phyloP scores from a whole-genome alignment of 2,888 invertebrate species.

The Lumbricus terrestris region DNA sequence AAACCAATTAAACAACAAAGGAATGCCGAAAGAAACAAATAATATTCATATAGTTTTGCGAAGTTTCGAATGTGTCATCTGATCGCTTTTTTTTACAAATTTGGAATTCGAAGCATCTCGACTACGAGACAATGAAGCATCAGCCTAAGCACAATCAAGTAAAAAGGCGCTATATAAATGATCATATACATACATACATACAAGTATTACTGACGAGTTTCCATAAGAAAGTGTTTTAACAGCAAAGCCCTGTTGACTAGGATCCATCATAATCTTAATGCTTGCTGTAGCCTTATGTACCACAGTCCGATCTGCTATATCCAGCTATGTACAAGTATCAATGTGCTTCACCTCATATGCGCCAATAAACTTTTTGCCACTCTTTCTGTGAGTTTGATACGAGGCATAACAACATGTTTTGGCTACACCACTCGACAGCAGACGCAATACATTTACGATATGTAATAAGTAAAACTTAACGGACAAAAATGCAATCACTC shows the following conservation, averaged over 20 bases:
- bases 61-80: background rate
- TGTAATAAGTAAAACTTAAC: background rate
- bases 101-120: background rate
- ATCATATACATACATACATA: no score
- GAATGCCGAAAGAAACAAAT: background rate
- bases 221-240: background rate
- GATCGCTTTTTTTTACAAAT: background rate
- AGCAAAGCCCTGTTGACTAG: background rate
- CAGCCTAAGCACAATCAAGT: background rate
- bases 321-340: background rate
- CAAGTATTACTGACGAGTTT: background rate
- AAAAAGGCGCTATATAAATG: no score
- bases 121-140: background rate
- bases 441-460: background rate
- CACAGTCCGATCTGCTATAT: background rate
- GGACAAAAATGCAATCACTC: background rate
- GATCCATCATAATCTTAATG: background rate
- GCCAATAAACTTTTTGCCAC: background rate
- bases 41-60: background rate
- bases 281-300: background rate
- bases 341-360: background rate
- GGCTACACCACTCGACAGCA: background rate
- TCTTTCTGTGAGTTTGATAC: background rate
- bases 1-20: background rate
- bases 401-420: background rate